Evolutionary conservation across 2,113 vertebrate species (phyloP).

Genomic region (Mormyrus lacerda): DNA sequence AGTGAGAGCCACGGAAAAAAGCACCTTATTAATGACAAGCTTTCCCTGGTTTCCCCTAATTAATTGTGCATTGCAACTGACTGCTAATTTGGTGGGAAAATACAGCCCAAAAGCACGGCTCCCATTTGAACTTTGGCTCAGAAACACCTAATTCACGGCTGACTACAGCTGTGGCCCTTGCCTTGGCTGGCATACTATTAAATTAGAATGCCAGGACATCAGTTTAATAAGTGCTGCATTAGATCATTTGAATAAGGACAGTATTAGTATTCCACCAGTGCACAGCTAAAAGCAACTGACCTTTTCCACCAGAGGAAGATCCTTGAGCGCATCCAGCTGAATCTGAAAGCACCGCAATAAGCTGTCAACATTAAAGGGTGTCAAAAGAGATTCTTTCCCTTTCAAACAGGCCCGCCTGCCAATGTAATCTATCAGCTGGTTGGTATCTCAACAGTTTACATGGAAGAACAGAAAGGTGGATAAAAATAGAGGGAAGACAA

Average conservation of each 20-base stretch:
- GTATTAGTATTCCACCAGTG: conserved; percentile 95
- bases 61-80: conserved; percentile 82
- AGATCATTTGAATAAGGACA: conserved; percentile 98
- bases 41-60: conserved; percentile 87
- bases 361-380: conserved; percentile 79
- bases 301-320: conserved; percentile 93
- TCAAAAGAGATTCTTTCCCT: conserved; percentile 66
- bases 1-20: conserved; percentile 49
- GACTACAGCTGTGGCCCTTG: conserved; percentile 74
- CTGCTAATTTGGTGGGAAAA: conserved; percentile 87
- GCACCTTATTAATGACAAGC: conserved; percentile 90
- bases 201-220: conserved; percentile 92
- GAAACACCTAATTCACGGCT: conserved; percentile 76
- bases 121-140: conserved; percentile 84
- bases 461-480: conserved; percentile 46
- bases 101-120: conserved; percentile 75
- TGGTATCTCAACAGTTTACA: conserved; percentile 54
- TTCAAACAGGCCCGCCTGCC: conserved; percentile 49
- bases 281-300: conserved; percentile 97
- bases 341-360: conserved; percentile 85
- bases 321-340: conserved; percentile 92
- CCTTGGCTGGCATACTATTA: conserved; percentile 83
- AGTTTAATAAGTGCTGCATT: conserved; percentile 96
- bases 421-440: conserved; percentile 66
- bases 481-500: conserved; percentile 62